Conservation (phyloP, 2,797 vertebrate genomes). For the Tamandua tetradactyla region DNA sequence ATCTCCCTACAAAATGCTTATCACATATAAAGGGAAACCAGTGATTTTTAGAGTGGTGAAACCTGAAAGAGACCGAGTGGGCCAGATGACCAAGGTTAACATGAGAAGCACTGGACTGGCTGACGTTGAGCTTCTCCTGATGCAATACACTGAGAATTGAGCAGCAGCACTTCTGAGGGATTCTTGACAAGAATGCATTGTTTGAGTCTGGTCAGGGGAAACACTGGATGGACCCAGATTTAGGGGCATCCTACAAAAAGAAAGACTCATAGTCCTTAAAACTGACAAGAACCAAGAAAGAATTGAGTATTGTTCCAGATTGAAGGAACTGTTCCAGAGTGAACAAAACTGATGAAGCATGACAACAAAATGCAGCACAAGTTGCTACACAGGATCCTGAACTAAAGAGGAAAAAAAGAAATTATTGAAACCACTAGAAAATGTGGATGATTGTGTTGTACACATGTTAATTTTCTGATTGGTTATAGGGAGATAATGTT, state of each 20-base stretch:
- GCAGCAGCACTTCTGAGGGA: background rate
- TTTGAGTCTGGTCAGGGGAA: background rate
- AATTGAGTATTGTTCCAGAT: background rate
- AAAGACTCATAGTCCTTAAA: background rate
- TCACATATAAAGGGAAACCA: background rate
- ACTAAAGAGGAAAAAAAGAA: background rate
- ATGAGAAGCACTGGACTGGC: accelerated
- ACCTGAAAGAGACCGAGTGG: background rate
- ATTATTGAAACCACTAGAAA: background rate
- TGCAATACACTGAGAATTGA: background rate
- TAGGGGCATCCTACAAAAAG: background rate
- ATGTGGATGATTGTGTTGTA: background rate
- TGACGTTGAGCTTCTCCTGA: background rate
- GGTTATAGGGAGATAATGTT: too few species aligned
- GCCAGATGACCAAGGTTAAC: background rate
- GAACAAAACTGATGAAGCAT: background rate
- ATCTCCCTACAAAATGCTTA: background rate
- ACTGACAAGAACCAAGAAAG: background rate
- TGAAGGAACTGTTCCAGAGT: background rate
- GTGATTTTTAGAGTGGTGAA: background rate
- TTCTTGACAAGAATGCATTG: background rate
- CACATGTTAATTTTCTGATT: background rate
- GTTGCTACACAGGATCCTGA: background rate
- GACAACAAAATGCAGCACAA: background rate
- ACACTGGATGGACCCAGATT: background rate